Evolutionary conservation across 2,797 vertebrate genomes (phyloP).

Genomic region (Triplophysa yarkandensis): DNA sequence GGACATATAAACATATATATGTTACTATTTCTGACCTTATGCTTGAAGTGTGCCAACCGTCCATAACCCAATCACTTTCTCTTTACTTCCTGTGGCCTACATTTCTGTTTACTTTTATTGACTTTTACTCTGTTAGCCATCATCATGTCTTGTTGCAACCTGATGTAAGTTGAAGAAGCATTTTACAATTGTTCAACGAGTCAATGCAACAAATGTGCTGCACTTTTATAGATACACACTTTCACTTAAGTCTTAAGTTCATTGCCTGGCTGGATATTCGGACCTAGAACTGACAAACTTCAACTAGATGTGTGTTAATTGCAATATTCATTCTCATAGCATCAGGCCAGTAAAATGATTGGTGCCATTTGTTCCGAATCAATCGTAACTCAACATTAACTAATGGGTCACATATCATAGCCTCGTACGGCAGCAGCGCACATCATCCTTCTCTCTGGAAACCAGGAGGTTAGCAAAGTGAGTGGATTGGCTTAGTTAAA

Average conservation of each 20-base stretch:
- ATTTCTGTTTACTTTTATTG: slow-evolving; percentile 32
- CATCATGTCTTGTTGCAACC: not conserved
- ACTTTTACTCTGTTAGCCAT: not conserved
- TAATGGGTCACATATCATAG: slow-evolving; percentile 1
- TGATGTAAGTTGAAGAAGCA: not conserved
- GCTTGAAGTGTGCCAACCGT: not conserved
- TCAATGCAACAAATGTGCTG: too few relatives aligned
- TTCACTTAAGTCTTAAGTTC: too few relatives aligned
- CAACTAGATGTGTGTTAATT: not conserved
- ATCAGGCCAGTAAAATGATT: not conserved
- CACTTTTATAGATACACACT: too few relatives aligned
- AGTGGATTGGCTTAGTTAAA: slow-evolving; percentile 48
- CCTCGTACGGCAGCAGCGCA: not conserved
- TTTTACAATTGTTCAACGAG: too few relatives aligned
- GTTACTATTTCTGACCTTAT: too few relatives aligned
- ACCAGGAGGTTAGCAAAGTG: slow-evolving; percentile 13
- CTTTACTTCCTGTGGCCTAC: slow-evolving; percentile 48
- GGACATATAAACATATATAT: not conserved
- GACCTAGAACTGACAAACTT: not conserved
- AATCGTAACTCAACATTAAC: not conserved
- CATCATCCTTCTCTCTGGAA: slow-evolving; percentile 27
- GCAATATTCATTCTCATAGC: not conserved
- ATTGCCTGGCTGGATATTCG: not conserved
- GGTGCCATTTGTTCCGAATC: not conserved
- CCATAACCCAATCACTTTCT: slow-evolving; percentile 43